phyloP scores from a whole-genome alignment of 2,888 invertebrate genomes.

The Hydraecia micacea region DNA sequence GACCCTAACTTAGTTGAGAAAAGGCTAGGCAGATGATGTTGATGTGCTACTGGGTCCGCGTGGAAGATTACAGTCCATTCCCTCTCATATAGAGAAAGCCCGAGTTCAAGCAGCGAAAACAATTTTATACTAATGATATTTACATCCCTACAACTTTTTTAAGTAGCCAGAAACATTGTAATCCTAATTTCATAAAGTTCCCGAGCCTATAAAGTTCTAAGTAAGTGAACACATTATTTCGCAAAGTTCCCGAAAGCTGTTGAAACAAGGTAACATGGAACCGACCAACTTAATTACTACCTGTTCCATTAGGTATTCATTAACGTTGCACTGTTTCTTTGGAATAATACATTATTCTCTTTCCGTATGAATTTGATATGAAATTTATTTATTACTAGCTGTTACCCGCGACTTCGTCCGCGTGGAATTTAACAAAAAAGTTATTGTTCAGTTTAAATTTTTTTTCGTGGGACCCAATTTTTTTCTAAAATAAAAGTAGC shows the following conservation, averaged over 20 bases:
- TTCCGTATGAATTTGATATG: constrained; percentile 12
- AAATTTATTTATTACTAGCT: neutral
- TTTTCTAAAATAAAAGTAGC: no score
- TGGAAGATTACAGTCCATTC: neutral
- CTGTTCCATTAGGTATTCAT: constrained; percentile 28
- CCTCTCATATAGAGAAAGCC: neutral
- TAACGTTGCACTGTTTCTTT: constrained; percentile 14
- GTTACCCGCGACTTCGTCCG: no score
- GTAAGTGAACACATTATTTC: constrained; percentile 10
- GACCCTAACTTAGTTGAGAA: no score
- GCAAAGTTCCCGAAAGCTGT: constrained; percentile 6
- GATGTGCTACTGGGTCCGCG: neutral
- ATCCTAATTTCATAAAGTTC: neutral
- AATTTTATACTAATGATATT: neutral
- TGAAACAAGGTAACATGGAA: neutral
- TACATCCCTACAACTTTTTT: neutral
- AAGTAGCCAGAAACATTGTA: constrained; percentile 6
- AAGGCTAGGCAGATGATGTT: no score
- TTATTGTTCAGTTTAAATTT: no score
- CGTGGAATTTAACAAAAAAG: no score
- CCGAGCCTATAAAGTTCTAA: neutral
- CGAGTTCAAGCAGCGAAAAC: neutral
- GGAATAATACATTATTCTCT: constrained; percentile 17
- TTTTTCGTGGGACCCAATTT: no score
- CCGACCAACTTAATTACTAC: neutral